phyloP scores from a whole-genome alignment of 1,140 invertebrate species.

The Sesamia nonagrioides region DNA sequence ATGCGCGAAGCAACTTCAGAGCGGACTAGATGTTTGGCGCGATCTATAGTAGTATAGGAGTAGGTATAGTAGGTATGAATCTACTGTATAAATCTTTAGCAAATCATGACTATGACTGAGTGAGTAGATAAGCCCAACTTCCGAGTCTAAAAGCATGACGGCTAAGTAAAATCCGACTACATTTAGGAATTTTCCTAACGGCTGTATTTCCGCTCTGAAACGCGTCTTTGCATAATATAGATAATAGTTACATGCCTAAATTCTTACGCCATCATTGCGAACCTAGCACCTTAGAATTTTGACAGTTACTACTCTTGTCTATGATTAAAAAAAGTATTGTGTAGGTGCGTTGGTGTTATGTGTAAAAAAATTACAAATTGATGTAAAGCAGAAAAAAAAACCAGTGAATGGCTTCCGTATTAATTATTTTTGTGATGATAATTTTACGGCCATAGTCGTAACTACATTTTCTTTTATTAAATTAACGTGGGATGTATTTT shows the following conservation, averaged over 20 bases:
- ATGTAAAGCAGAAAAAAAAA: too few species aligned
- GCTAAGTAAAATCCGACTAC: background rate
- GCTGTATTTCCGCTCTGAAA: constrained; percentile 42
- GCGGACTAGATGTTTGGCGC: too few species aligned
- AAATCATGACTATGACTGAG: background rate
- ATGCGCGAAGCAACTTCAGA: too few species aligned
- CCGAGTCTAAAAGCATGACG: background rate
- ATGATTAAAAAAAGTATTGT: constrained; percentile 13
- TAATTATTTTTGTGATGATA: constrained; percentile 33
- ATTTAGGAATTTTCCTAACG: constrained; percentile 39
- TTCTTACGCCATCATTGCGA: constrained; percentile 37
- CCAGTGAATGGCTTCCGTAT: constrained; percentile 31
- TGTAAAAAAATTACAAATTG: constrained; percentile 44
- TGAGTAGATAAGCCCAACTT: background rate
- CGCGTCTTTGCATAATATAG: constrained; percentile 44
- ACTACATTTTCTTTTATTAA: constrained; percentile 5
- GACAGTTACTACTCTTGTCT: constrained; percentile 11
- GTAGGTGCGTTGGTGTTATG: constrained; percentile 13
- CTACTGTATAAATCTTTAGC: too few species aligned
- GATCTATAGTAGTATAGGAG: too few species aligned
- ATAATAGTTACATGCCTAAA: constrained; percentile 33
- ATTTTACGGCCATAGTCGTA: constrained; percentile 3
- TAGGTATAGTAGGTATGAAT: too few species aligned
- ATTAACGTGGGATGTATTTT: constrained; percentile 26
- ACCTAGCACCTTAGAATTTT: constrained; percentile 7